phyloP scores from a whole-genome alignment of 2,113 vertebrate species.

The Pygoscelis antarcticus region DNA sequence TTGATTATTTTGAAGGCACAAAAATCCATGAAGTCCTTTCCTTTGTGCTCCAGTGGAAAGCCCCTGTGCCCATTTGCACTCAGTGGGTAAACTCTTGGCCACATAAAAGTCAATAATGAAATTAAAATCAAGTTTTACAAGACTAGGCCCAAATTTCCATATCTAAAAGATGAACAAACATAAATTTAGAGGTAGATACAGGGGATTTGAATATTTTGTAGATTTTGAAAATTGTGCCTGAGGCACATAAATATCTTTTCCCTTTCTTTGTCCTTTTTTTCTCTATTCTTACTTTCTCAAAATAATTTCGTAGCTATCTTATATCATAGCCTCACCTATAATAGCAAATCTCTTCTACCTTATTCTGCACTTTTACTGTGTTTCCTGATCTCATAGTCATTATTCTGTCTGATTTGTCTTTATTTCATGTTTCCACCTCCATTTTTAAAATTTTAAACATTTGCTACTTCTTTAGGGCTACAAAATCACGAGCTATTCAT shows the following conservation, averaged over 20 bases:
- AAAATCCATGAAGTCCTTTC: background rate
- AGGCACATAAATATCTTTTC: background rate
- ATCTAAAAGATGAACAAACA: background rate
- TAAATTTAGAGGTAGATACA: background rate
- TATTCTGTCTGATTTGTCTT: background rate
- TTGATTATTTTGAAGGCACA: conserved; percentile 3
- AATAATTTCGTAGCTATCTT: background rate
- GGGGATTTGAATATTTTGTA: background rate
- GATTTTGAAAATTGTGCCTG: background rate
- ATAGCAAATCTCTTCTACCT: background rate
- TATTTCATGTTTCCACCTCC: background rate
- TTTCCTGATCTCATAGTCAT: background rate
- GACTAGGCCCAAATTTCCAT: background rate
- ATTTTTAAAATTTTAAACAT: background rate
- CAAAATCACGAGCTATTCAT: background rate
- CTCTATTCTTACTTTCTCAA: background rate
- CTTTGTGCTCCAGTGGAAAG: background rate
- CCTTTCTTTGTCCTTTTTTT: background rate
- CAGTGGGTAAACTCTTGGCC: background rate
- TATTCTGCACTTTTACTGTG: background rate
- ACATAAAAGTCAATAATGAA: background rate
- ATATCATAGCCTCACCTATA: background rate
- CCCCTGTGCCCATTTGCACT: background rate
- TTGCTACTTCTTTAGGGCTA: background rate
- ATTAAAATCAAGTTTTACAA: background rate